Base-by-base conservation (phyloP, 1,140 invertebrate species). In the Neuroterus valhalla region DNA sequence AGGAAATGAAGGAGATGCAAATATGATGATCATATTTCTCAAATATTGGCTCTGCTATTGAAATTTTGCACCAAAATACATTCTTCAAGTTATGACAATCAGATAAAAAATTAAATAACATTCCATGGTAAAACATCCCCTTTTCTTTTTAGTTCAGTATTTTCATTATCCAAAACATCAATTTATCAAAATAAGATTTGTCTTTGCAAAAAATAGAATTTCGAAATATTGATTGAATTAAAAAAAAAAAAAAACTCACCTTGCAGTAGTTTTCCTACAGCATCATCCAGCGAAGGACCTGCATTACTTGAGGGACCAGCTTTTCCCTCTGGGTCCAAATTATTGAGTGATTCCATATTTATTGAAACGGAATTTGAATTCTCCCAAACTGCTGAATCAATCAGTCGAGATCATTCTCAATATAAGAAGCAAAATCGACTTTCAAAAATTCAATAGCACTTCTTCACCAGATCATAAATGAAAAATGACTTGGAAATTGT, bases 181-280 rank as follows among this genome's bases (percentile, higher is more conserved):
- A 31, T 6, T 6, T 31, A 31, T 38, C 6, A 38, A 38, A 38
- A 8, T 1, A 38, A 8, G 31, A 38, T 10, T 8, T 5, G 10
- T 38, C 31, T 38, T 38, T 31, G 12, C 23, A 23, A 38, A 62
- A 38, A 31, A 31, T 1, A 21, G 0, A 26, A 31, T 15, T 38
- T 62, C 12, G 15, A n/a, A 46, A 19, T 10, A 17, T 38, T 42
- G 26, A 15, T 38, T n/a, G 8, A 21, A 6, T 52, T n/a, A 10
- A 42, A 19, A 17, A 55, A 31, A 42, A 42, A 12, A 11, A 48
- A 71, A 55, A 71, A 73, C 62, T 62, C 45, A 90, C 89, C 89
- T 88, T 90, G 88, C 8, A 90, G 76, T 19, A 90, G 74, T 72
- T 90, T 90, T 66, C 88, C 89, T 2, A 90, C 89, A 11, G 88